Conservation (phyloP, 2,113 vertebrate genomes). For the Diphyllodes magnificus region DNA sequence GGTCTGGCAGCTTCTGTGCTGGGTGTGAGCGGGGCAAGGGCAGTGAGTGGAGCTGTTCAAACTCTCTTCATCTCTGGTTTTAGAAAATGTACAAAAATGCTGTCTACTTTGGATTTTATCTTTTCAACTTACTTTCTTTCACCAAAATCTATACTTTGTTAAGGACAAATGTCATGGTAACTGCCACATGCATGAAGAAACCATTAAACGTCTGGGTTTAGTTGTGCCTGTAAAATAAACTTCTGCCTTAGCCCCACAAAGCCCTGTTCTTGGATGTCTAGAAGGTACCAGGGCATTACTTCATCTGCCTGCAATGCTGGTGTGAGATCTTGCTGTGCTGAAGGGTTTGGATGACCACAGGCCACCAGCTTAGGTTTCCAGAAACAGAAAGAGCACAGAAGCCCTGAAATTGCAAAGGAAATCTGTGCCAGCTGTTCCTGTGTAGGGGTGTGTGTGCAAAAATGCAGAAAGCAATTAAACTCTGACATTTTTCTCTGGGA, state of each 20-base stretch:
- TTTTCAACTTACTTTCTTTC: neutral
- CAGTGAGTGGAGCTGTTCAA: neutral
- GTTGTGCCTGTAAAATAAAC: neutral
- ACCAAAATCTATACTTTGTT: neutral
- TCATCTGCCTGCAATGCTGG: neutral
- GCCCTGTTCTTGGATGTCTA: neutral
- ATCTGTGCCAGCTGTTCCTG: neutral
- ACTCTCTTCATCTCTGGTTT: neutral
- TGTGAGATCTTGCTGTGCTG: neutral
- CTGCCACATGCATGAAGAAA: neutral
- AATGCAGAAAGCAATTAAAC: conserved; percentile 31
- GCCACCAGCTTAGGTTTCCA: neutral
- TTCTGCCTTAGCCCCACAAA: neutral
- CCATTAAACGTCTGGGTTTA: neutral
- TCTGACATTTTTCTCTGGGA: neutral
- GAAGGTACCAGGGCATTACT: neutral
- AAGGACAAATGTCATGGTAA: neutral
- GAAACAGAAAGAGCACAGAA: neutral
- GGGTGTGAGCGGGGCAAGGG: neutral
- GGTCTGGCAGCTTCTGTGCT: neutral
- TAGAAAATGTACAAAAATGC: neutral
- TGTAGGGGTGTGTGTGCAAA: neutral
- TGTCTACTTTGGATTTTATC: neutral
- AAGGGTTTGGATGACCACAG: neutral
- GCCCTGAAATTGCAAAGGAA: neutral